Evolutionary conservation across 2,797 vertebrate genomes (phyloP).

Genomic region (Eleutherodactylus coqui): DNA sequence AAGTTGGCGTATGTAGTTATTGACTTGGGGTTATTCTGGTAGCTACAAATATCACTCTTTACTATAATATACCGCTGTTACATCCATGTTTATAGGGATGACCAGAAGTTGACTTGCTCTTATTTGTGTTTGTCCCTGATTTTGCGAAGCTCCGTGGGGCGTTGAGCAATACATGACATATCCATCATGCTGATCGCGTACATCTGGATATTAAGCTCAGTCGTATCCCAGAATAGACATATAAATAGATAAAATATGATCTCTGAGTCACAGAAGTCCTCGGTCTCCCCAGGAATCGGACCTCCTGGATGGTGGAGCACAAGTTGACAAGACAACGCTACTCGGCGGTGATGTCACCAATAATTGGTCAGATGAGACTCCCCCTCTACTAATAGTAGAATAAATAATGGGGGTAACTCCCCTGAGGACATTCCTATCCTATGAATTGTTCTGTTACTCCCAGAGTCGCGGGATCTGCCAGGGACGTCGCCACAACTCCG

Average conservation of each 20-base stretch:
- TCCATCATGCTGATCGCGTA: conserved; percentile 21
- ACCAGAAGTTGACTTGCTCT: too few relatives aligned
- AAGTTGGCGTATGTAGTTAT: too few relatives aligned
- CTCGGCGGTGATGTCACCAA: background rate
- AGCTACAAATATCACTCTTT: too few relatives aligned
- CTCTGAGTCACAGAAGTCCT: conserved; percentile 17
- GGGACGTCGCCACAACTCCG: background rate
- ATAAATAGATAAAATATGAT: conserved; percentile 42
- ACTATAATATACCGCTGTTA: too few relatives aligned
- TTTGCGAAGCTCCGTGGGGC: background rate
- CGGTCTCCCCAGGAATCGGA: background rate
- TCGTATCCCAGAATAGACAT: conserved; percentile 32
- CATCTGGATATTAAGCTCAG: conserved; percentile 19
- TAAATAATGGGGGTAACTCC: background rate
- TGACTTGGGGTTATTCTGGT: too few relatives aligned
- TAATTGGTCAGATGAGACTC: conserved; percentile 19
- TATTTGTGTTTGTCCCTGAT: background rate
- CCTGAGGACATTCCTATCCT: background rate
- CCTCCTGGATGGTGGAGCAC: conserved; percentile 1
- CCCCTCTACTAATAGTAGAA: conserved; percentile 24
- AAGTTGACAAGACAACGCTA: conserved; percentile 8
- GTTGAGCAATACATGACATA: background rate
- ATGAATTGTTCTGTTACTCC: background rate
- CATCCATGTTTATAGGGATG: too few relatives aligned
- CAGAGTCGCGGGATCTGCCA: background rate